Percentiles rank a stretch among this genome's conserved stretches.
These are phyloP conservation scores for Neolamprologus sp. DNA, from an alignment of 2,113 vertebrate species.

Conservation along the genomic window DNA sequence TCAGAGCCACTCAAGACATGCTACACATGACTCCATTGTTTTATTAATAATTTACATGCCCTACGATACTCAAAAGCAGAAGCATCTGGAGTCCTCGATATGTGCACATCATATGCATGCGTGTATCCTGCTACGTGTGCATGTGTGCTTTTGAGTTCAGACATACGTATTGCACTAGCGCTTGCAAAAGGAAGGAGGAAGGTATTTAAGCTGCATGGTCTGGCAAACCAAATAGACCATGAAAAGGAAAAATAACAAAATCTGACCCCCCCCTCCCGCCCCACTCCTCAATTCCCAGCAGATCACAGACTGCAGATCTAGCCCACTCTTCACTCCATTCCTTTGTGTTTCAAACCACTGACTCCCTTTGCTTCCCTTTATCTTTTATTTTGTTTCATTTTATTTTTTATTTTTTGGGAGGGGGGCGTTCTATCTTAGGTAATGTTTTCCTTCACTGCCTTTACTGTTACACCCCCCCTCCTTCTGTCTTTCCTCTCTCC, in stretches of 20 bases:
- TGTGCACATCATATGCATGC: background rate
- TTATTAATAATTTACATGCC: conserved; percentile 26
- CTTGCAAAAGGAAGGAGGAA: background rate
- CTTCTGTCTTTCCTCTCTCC: background rate
- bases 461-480: background rate
- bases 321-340: conserved; percentile 20
- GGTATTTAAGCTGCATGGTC: conserved; percentile 46
- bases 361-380: conserved; percentile 30
- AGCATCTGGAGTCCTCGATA: background rate
- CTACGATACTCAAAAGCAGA: conserved; percentile 1
- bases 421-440: background rate
- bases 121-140: background rate
- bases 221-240: conserved; percentile 61
- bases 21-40: background rate
- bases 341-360: conserved; percentile 44
- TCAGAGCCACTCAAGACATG: conserved; percentile 17
- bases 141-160: background rate
- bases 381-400: conserved; percentile 27
- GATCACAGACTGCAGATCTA: conserved; percentile 29
- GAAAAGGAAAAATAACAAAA: conserved; percentile 59
- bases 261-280: background rate
- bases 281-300: conserved; percentile 7
- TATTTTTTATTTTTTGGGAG: background rate
- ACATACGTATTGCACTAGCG: background rate
- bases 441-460: conserved; percentile 24